Evolutionary conservation across 2,113 vertebrate genomes (phyloP), one percentile per base, ranked within the genome.

Genomic region (Tyrannus savana): DNA sequence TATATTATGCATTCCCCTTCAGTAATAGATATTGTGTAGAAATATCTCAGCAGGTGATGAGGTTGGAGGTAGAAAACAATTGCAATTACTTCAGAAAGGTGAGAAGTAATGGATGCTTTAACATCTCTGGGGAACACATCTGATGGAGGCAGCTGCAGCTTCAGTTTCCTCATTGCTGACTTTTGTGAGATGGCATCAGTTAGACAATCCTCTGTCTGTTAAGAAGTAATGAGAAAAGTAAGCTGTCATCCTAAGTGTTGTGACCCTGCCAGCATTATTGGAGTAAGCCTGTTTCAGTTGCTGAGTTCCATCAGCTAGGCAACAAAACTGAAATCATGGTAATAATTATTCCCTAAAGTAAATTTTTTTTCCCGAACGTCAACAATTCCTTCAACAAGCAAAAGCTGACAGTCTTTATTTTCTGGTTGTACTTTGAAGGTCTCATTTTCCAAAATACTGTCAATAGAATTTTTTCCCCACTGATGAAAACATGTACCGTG

Each of bases 41-140:
- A 86, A 56, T 62, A 56, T 52, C 56, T 71, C 72, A 56, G 81
- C 64, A 79, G 60, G 60, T 50, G 46, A 47, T 47, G 62, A 55
- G 19, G 12, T 27, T 84, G 60, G 62, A 92, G 81, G 56, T 82
- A 80, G 50, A 63, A 89, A 62, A 84, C 16, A 49, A 55, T 55
- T 87, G 28, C 31, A 24, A 18, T 78, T 96, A 37, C 56, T 95
- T 84, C 53, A 77, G 78, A 71, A 90, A 63, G 81, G 75, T 93
- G 90, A 90, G 84, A 85, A 88, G 75, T 88, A 82, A 44, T 1
- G 7, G 46, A 59, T 59, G 42, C 33, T 89, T 69, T 56, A 41
- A 50, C 15, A 5, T 42, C 71, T 49, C 58, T 4, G 0, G 2
- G 72, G 84, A 95, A 7, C 14, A 47, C n/a, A 62, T 83, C 72